These are phyloP conservation scores for Aselliscus stoliczkanus DNA, from an alignment of 2,797 vertebrate genomes.

Conservation along the genomic window DNA sequence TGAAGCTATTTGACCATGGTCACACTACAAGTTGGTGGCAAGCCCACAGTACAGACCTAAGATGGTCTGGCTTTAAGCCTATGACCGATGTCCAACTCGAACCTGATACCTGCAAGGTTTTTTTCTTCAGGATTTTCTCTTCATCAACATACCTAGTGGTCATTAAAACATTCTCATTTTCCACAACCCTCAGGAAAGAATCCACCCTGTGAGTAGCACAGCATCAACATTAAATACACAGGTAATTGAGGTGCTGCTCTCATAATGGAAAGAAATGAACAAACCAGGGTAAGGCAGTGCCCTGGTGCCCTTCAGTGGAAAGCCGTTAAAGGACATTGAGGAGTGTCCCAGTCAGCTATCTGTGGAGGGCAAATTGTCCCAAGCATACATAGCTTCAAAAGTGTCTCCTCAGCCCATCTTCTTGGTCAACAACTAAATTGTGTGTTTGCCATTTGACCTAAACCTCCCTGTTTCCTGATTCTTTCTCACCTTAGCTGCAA, in stretches of 20 bases:
- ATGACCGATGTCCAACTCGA: background rate
- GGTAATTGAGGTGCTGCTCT: background rate
- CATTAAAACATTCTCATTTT: background rate
- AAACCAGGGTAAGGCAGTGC: background rate
- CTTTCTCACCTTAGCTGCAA: constrained; percentile 54
- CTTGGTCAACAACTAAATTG: constrained; percentile 61
- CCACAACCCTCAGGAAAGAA: background rate
- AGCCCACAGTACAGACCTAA: background rate
- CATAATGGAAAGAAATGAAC: background rate
- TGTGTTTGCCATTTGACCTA: constrained; percentile 66
- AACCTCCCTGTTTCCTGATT: background rate
- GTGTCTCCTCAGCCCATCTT: constrained; percentile 42
- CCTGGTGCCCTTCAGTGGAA: background rate
- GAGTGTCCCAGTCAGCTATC: background rate
- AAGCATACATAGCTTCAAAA: constrained; percentile 23
- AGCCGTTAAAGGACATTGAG: constrained; percentile 25
- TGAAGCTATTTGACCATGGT: background rate
- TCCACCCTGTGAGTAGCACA: background rate
- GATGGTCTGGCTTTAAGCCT: background rate
- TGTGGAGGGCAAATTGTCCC: background rate
- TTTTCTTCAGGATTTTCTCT: background rate
- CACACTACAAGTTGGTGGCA: background rate
- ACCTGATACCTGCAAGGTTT: background rate
- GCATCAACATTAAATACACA: background rate
- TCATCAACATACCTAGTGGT: background rate